phyloP scores from a whole-genome alignment of 2,797 vertebrate species.

The Clarias pachynema region DNA sequence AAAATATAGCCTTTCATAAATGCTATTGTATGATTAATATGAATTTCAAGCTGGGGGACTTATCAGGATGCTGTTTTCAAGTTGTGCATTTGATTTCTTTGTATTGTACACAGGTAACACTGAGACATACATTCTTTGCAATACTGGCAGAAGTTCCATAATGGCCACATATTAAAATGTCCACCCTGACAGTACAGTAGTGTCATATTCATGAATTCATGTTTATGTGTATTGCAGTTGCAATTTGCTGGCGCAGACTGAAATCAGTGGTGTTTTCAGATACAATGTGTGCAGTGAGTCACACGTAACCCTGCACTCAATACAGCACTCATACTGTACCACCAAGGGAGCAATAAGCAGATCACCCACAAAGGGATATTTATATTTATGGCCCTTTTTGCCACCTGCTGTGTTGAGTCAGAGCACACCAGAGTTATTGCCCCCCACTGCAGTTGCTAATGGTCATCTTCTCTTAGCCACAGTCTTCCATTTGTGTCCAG shows the following conservation, averaged over 20 bases:
- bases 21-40: not conserved
- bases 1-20: not conserved
- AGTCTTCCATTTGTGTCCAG: conserved; percentile 41
- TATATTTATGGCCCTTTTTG: conserved; percentile 44
- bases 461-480: conserved; percentile 32
- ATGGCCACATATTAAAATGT: not conserved
- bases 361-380: conserved; percentile 33
- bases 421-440: conserved; percentile 41
- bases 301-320: not conserved
- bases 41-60: not conserved
- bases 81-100: conserved; percentile 1
- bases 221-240: not conserved
- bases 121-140: not conserved
- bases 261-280: not conserved
- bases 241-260: not conserved
- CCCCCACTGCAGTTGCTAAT: conserved; percentile 15
- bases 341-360: conserved; percentile 10
- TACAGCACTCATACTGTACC: not conserved
- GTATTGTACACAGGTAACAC: not conserved
- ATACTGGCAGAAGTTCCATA: not conserved
- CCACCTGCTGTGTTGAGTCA: conserved; percentile 42
- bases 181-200: not conserved
- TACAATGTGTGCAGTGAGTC: conserved; percentile 9
- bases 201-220: not conserved
- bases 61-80: not conserved